phyloP scores from a whole-genome alignment of 2,888 invertebrate genomes.

The Falcaria lacertinaria region DNA sequence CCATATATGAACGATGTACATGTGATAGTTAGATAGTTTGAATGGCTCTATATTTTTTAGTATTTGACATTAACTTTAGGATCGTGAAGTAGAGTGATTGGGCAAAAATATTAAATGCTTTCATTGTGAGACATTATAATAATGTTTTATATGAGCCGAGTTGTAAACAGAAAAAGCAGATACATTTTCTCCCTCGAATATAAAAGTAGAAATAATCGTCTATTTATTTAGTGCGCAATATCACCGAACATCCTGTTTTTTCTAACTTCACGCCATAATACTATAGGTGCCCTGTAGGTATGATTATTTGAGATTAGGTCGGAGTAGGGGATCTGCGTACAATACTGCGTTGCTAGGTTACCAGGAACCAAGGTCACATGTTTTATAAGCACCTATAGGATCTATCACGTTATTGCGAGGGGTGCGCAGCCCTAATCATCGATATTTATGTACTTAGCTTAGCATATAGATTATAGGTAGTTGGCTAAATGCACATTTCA shows the following conservation, averaged over 20 bases:
- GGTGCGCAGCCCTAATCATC: slow-evolving; percentile 21
- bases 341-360: slow-evolving; percentile 71
- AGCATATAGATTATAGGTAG: slow-evolving; percentile 7
- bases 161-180: no score
- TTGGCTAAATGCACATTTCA: slow-evolving; percentile 14
- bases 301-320: slow-evolving; percentile 65
- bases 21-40: no score
- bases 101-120: no score
- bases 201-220: no score
- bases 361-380: slow-evolving; percentile 73
- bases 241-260: slow-evolving; percentile 22
- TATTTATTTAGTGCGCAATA: slow-evolving; percentile 14
- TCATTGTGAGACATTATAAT: no score
- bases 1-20: no score
- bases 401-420: slow-evolving; percentile 52
- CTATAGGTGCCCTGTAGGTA: slow-evolving; percentile 67
- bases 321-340: slow-evolving; percentile 64
- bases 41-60: no score
- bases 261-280: slow-evolving; percentile 44
- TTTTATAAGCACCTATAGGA: slow-evolving; percentile 55
- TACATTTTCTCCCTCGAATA: no score
- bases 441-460: slow-evolving; percentile 18
- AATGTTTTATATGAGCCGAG: no score
- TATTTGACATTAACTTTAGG: no score
- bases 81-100: no score